Evolutionary conservation across 2,888 invertebrate species (phyloP).

Genomic region (Aleiodes alternator): DNA sequence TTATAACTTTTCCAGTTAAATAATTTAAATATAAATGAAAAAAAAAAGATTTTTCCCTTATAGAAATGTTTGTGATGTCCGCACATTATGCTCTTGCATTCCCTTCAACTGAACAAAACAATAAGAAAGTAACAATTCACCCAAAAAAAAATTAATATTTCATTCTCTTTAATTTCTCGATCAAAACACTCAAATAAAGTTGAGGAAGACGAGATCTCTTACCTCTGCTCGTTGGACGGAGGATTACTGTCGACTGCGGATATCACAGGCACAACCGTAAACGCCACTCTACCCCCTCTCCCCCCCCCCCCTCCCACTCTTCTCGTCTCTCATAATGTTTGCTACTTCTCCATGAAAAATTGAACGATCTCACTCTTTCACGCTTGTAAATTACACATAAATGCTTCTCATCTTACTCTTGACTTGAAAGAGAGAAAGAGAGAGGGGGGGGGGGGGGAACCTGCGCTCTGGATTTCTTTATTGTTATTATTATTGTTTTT

Average conservation of each 20-base stretch:
- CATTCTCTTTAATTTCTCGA: no score
- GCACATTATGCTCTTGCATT: no score
- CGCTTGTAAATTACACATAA: slow-evolving; percentile 9
- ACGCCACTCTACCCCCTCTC: slow-evolving; percentile 36
- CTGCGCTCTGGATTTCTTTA: slow-evolving; percentile 10
- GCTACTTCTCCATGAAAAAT: no score
- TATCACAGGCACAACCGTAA: slow-evolving; percentile 12
- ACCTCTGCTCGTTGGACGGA: slow-evolving; percentile 12
- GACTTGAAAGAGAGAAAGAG: not conserved
- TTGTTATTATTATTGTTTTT: no score
- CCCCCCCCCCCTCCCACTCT: slow-evolving; percentile 17
- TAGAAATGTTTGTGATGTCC: no score
- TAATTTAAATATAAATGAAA: no score
- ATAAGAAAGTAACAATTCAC: no score
- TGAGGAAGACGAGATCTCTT: not conserved
- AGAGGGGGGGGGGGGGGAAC: not conserved
- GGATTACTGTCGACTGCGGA: slow-evolving; percentile 40
- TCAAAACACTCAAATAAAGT: no score
- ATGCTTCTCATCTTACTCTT: slow-evolving; percentile 20
- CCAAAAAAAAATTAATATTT: no score
- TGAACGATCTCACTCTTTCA: slow-evolving; percentile 24
- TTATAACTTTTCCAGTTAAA: no score
- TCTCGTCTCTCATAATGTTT: not conserved
- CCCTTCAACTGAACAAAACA: no score
- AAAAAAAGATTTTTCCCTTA: no score